Base-by-base conservation (phyloP, 2,888 invertebrate species). In the Philonicus albiceps region DNA sequence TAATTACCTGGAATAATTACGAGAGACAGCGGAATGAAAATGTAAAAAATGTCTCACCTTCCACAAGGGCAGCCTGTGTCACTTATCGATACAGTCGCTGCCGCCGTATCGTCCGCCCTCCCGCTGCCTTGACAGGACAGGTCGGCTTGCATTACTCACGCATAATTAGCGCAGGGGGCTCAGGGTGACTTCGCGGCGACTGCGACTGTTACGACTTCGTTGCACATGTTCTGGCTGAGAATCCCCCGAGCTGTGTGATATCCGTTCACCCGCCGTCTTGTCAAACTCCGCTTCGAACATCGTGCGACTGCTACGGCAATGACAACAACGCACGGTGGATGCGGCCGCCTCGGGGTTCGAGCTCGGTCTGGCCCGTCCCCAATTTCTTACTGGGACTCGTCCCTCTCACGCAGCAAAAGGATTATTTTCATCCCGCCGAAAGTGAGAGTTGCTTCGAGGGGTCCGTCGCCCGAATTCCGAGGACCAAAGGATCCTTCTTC, bases 1-100 rank as follows among this genome's bases (percentile, higher is more conserved):
- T 83, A 83, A 83, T 83, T 83, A 83, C 72, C 83, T 72, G 72
- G 83, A 83, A 83, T 83, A 83, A 83, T 83, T 83, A 83, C 72
- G 27, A 72, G 72, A 83, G 83, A 83, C 83, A 83, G 83, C 64
- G 72, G 64, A 83, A 83, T 64, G 64, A 37, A 83, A 72, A 83
- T 34, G 83, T 81, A 30, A 83, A 83, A 80, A 55, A 40, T 72
- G 83, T 83, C 83, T 83, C 83, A 83, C 83, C 83, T 83, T 83
- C 83, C 83, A 83, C 83, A 83, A 83, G 83, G 83, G 83, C 83
- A 83, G 83, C 37, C 72, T 64, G 72, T 72, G 83, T 83, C 83
- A 83, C 49, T 80, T 53, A 83, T 83, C 72, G 83, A 83, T 55
- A 34, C 64, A 43, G n/a, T n/a, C 53, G 80, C 16, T n/a, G 19